Evolutionary conservation across 1,140 invertebrate species (phyloP).

Genomic region (Aphis craccivora): DNA sequence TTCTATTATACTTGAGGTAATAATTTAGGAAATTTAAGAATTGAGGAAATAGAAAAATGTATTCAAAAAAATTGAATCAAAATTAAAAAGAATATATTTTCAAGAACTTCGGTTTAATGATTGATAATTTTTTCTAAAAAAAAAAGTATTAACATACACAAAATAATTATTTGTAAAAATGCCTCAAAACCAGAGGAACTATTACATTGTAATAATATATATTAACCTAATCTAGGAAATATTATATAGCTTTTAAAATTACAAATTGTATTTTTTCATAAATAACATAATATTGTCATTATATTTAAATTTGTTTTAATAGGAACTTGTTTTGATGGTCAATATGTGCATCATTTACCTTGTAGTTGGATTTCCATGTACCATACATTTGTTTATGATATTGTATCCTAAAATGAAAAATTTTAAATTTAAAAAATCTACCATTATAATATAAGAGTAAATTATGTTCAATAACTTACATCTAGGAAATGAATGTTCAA

Average conservation of each 20-base stretch:
- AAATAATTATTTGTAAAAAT: conserved; percentile 36
- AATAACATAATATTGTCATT: neutral
- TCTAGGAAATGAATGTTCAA: conserved; percentile 52
- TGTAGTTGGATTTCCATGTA: neutral
- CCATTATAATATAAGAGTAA: neutral
- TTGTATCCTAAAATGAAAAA: conserved; percentile 40
- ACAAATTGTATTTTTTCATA: neutral
- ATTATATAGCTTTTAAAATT: conserved; percentile 14
- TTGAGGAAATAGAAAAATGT: neutral
- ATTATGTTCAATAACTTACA: conserved; percentile 3
- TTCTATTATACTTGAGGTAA: neutral
- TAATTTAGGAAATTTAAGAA: neutral
- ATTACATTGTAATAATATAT: conserved; percentile 37
- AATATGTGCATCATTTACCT: neutral
- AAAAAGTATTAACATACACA: neutral
- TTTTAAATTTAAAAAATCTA: neutral
- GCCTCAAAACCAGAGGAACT: conserved; percentile 21
- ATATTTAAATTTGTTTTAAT: conserved; percentile 20
- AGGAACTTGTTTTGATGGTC: conserved; percentile 35
- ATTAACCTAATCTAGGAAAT: conserved; percentile 33
- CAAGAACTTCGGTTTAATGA: neutral
- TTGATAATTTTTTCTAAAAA: neutral
- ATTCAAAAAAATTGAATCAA: neutral
- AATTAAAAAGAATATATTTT: neutral
- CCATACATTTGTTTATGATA: neutral